Percentiles rank a stretch among this genome's conserved stretches.
phyloP scores from a whole-genome alignment of 2,888 invertebrate species.

The Aporophyla lueneburgensis region DNA sequence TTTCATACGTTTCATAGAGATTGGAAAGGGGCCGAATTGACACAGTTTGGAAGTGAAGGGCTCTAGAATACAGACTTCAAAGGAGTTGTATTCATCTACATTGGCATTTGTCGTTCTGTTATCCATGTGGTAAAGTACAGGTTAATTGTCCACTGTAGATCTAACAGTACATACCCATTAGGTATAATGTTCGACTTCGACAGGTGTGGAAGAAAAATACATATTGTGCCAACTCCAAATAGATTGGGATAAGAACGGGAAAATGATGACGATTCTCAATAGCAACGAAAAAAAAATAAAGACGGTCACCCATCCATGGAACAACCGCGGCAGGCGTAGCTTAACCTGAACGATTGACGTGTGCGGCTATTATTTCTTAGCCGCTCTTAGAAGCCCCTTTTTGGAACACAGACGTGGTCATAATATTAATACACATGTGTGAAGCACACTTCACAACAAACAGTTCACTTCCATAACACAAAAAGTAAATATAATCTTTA shows the following conservation, averaged over 20 bases:
- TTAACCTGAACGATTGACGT: no score
- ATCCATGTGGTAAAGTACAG: neutral
- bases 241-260: no score
- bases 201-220: no score
- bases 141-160: neutral
- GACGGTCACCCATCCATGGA: no score
- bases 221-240: no score
- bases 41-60: neutral
- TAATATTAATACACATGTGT: neutral
- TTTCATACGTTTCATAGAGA: conserved; percentile 12
- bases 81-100: neutral
- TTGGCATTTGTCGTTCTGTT: neutral
- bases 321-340: no score
- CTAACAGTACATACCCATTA: neutral
- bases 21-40: neutral
- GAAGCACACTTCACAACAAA: neutral
- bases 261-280: no score
- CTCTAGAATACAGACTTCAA: neutral
- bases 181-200: no score
- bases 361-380: no score
- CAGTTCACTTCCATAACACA: neutral
- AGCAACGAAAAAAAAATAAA: no score
- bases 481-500: conserved; percentile 20
- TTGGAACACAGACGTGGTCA: neutral
- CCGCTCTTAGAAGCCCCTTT: no score